phyloP scores from a whole-genome alignment of 2,797 vertebrate genomes.

The Thamnophis elegans region DNA sequence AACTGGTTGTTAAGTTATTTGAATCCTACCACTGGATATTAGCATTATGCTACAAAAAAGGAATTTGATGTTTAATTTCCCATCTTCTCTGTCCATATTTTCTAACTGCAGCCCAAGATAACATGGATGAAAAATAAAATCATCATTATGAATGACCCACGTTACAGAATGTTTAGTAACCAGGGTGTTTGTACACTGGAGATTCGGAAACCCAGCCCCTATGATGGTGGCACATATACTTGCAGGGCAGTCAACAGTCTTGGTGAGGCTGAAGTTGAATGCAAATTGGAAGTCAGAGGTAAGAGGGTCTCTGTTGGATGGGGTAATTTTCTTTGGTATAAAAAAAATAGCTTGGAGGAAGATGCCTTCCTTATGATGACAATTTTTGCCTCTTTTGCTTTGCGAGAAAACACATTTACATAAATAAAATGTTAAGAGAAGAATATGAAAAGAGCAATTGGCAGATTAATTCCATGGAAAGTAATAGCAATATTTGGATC shows the following conservation, averaged over 20 bases:
- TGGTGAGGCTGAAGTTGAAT: conserved; percentile 91
- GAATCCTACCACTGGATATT: background rate
- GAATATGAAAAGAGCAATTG: background rate
- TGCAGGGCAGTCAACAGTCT: conserved; percentile 91
- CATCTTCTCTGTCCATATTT: background rate
- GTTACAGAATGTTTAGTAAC: conserved; percentile 96
- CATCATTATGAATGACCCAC: conserved; percentile 86
- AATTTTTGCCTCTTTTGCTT: background rate
- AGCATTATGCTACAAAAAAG: background rate
- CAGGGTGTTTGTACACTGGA: conserved; percentile 96
- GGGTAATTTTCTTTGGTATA: background rate
- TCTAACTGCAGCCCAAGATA: conserved; percentile 85
- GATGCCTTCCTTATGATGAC: background rate
- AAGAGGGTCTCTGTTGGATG: conserved; percentile 53
- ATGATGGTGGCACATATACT: conserved; percentile 88
- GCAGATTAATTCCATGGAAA: background rate
- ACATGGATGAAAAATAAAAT: conserved; percentile 99
- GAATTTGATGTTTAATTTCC: background rate
- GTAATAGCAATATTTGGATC: background rate
- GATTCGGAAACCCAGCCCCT: conserved; percentile 95
- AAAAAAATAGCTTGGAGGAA: background rate
- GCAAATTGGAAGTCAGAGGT: conserved; percentile 99
- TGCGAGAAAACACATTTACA: background rate
- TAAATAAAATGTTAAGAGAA: background rate
- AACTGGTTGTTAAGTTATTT: too few species aligned